Evolutionary conservation across 2,888 invertebrate genomes (phyloP), one percentile per base, ranked within the genome.

Genomic region (Hypolimnas misippus): DNA sequence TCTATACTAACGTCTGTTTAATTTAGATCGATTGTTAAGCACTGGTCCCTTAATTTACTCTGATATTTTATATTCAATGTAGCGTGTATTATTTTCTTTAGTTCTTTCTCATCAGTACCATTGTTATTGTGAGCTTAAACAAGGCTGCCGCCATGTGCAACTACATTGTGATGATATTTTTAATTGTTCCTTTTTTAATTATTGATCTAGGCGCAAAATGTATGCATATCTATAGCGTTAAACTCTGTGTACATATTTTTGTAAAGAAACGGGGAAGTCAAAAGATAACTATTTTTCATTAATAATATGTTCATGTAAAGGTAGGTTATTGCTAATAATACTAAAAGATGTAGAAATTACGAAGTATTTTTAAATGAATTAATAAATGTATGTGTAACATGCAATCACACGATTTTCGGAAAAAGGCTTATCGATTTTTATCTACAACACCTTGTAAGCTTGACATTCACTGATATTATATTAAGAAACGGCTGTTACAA

Each of bases 41-140:
- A 56, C 56, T 42, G 56, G 17, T 31, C 44, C 14, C 8, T 21
- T 29, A 55, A 44, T 19, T 40, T 19, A 42, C 21, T 21, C 29
- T 17, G 10, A 44, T 56, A 21, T 56, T 31, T 38, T 12, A 40
- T 17, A 29, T 31, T 49, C 66, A 64, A 50, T 67, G 66, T 58
- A 62, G 21, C 12, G 29, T 40, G 17, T 51, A 25, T 16, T 10
- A 35, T 14, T 51, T 33, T 60, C 50, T 63, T 42, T 21, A 44
- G 33, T 61, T 33, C 51, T 46, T 53, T 17, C 35, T 14, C 19
- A 46, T 49, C 57, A 57, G 31, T 53, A 29, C 31, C 50, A 66
- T 62, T 66, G 55, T 66, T 66, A 17, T 55, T 38, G 31, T 31
- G 25, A 31, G 31, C 46, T 51, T 60, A 46, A 21, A 60, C 51